Base-by-base conservation (phyloP, 2,888 invertebrate genomes). In the Dorcus parallelipipedus region DNA sequence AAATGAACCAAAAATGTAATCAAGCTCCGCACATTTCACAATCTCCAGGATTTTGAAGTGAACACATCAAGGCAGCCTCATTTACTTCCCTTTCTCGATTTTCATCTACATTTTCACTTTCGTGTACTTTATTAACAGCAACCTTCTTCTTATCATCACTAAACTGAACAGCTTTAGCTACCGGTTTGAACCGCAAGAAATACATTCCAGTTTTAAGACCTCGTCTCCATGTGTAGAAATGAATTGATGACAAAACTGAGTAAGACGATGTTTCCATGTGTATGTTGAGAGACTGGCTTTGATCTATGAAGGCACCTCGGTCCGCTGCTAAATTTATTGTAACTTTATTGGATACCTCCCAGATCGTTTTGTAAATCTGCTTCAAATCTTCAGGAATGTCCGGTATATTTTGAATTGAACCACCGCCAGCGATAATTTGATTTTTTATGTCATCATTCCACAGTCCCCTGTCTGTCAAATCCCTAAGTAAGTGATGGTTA, bases 161-260 rank as follows among this genome's bases (percentile, higher is more conserved):
- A 77, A 99, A 98, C 75, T 99, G 96, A 67, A 98, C 95, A 4
- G 98, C 95, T 76, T 94, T 90, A 2, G 92, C 95, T 0, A 98
- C 98, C 4, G 98, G 95, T 75, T 96, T 97, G 0, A 97, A 97
- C 51, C 97, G 85, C 64, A 99, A 81, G 76, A 99, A 98, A 78
- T 99, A 99, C 97, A 99, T 97, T 52, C 99, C 99, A 1, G 98
- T 99, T 81, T 99, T 99, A 58, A 99, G 81, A 3, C 98, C 98
- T 79, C 90, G 84, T 80, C 93, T 91, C 99, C 99, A 99, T 0
- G 93, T 94, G 76, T 94, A 93, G 78, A 99, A 99, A 79, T 99
- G 99, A 86, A 99, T 98, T 2, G 97, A 97, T 2, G 96, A 93
- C 54, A 99, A 81, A 76, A 95, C 95, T 3, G 92, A 95, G 74